Base-by-base conservation (phyloP, 1,140 invertebrate genomes). In the Teleogryllus occipitalis region DNA sequence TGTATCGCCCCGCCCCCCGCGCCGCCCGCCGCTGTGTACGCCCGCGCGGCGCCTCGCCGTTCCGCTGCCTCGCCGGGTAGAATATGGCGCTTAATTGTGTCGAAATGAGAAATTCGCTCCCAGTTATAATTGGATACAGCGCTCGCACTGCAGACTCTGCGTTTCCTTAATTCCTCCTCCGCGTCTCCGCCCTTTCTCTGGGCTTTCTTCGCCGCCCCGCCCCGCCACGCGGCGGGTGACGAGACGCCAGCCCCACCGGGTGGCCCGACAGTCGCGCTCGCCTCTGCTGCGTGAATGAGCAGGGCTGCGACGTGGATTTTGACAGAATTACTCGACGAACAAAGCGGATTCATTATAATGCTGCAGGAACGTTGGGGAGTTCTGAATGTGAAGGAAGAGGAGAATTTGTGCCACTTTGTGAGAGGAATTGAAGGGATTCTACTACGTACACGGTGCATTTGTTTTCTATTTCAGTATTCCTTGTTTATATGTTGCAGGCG, bases 81-180 rank as follows among this genome's bases (percentile, higher is more conserved):
- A 86, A 86, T 86, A 86, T 86, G 85, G 84, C 85, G 83, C 85
- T 86, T 86, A 86, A 86, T 86, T 86, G 85, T 86, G 84, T 84
- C 84, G 85, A 86, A 86, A 86, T 86, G 85, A 86, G 85, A 86
- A 86, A 86, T 86, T 85, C 85, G 84, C 83, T 84, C 84, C 83
- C 83, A 86, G 85, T 86, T 86, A 86, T 86, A 86, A 86, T 86
- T 85, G 85, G 85, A 86, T 86, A 85, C 84, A 84, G 82, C 82
- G 81, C 1, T 1, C 80, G 81, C 82, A 80, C 81, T 82, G 54
- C 54, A 65, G 54, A 65, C 10, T 65, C 54, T 65, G 54, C 7
- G 1, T 81, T 82, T 75, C 48, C 46, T 80, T 75, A 81, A 80
- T 80, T 80, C 79, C 75, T 76, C 75, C 75, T 77, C 75, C 49